Base-by-base conservation (phyloP, 2,888 invertebrate genomes). In the Cantharis rufa region DNA sequence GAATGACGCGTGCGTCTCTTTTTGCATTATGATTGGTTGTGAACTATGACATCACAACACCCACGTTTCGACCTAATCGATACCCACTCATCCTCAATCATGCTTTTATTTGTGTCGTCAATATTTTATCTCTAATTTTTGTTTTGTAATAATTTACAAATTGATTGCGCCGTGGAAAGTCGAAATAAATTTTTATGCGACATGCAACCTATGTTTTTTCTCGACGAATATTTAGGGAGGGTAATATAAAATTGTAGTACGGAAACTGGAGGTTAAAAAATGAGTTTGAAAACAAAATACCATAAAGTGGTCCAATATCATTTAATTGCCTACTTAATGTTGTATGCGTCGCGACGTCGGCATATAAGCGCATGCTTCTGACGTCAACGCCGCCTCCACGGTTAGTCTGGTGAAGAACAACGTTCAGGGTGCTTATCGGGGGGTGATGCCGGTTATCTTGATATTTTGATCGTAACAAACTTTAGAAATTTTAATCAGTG, bases 341-440 rank as follows among this genome's bases (percentile, higher is more conserved):
- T 80, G 80, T 79, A 80, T 82, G 81, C 81, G 80, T 80, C 80
- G 81, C 83, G 82, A 82, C 82, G 82, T 79, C 79, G 80, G 75
- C 81, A 81, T 80, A 76, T 80, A 77, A 71, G 80, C 82, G 83
- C 83, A 81, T 81, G 83, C 80, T 70, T 80, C 81, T 86, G 86
- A 87, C 87, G 87, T 86, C 87, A 87, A 86, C 81, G 83, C 84
- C 85, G 85, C 86, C 86, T 86, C 87, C 86, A 86, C 86, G 84
- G 84, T 85, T 84, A 86, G 86, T 86, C 84, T 84, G 84, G 84
- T 82, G 81, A 82, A 80, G 84, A 83, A 83, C 84, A 85, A 86
- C 84, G 84, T 82, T 82, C 83, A 81, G 84, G 84, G 83, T 82
- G 81, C 81, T 83, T 81, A 83, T 80, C 82, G 82, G 82, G 24